Conservation (phyloP, 2,797 vertebrate species). For the Rhyacichthys aspro region DNA sequence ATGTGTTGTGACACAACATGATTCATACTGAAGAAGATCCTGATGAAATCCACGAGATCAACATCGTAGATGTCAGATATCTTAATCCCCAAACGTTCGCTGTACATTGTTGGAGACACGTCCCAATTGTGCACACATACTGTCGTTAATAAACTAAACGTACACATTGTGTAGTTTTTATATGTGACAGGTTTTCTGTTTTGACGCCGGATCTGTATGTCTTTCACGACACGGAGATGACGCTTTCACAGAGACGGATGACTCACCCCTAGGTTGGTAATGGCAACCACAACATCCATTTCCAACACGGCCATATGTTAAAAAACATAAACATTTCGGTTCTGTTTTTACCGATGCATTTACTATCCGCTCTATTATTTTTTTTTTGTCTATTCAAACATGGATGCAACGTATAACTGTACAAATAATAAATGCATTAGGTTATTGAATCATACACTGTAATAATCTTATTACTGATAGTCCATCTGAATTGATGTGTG, state of each 20-base stretch:
- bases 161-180: not conserved
- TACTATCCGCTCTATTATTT: not conserved
- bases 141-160: not conserved
- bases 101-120: no score
- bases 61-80: no score
- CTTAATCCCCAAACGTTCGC: no score
- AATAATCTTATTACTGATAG: not conserved
- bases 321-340: not conserved
- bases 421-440: not conserved
- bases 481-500: not conserved
- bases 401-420: no score
- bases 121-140: not conserved
- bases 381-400: not conserved
- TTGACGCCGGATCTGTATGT: conserved; percentile 30
- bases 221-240: conserved; percentile 30
- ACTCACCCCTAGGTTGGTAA: conserved; percentile 79
- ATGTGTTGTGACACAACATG: no score
- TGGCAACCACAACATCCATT: conserved; percentile 71
- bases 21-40: no score
- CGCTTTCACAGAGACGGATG: conserved; percentile 66
- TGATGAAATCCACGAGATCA: no score
- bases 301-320: not conserved
- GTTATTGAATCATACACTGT: not conserved
- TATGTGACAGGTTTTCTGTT: conserved; percentile 32
- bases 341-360: not conserved